phyloP scores from a whole-genome alignment of 2,888 invertebrate species.

The Phaonia tiefii region DNA sequence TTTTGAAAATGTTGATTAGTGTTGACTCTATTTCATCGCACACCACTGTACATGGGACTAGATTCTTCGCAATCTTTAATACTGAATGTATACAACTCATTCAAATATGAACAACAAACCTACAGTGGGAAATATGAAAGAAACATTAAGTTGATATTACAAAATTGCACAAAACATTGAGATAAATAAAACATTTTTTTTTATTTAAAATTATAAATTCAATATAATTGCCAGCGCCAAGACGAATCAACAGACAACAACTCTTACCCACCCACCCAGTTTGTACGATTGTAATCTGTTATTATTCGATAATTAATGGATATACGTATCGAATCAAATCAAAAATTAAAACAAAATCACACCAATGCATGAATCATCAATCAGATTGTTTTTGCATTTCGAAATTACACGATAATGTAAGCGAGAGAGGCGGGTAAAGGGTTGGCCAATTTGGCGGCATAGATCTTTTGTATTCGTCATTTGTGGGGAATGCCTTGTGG shows the following conservation, averaged over 20 bases:
- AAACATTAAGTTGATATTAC: slow-evolving; percentile 12
- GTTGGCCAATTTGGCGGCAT: slow-evolving; percentile 54
- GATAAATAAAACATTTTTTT: slow-evolving; percentile 23
- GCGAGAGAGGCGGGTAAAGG: not conserved
- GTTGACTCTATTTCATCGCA: too few species aligned
- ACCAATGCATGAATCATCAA: slow-evolving; percentile 55
- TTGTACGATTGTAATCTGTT: slow-evolving; percentile 16
- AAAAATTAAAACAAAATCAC: slow-evolving; percentile 47
- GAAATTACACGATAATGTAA: not conserved
- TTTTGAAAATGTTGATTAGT: too few species aligned
- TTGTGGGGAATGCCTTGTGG: slow-evolving; percentile 58
- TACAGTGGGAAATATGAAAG: not conserved
- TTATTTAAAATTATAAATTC: slow-evolving; percentile 16
- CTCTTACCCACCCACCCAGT: not conserved
- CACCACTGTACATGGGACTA: too few species aligned
- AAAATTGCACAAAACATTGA: slow-evolving; percentile 32
- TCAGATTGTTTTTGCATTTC: not conserved
- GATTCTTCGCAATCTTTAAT: too few species aligned
- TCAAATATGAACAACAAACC: slow-evolving; percentile 9
- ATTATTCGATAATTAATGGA: slow-evolving; percentile 59
- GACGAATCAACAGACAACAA: slow-evolving; percentile 39
- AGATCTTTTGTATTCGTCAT: slow-evolving; percentile 59
- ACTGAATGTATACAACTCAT: too few species aligned
- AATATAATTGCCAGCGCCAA: slow-evolving; percentile 18
- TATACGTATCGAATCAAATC: slow-evolving; percentile 17